phyloP scores from a whole-genome alignment of 2,113 vertebrate genomes.

The Mesembrinibis cayennensis region DNA sequence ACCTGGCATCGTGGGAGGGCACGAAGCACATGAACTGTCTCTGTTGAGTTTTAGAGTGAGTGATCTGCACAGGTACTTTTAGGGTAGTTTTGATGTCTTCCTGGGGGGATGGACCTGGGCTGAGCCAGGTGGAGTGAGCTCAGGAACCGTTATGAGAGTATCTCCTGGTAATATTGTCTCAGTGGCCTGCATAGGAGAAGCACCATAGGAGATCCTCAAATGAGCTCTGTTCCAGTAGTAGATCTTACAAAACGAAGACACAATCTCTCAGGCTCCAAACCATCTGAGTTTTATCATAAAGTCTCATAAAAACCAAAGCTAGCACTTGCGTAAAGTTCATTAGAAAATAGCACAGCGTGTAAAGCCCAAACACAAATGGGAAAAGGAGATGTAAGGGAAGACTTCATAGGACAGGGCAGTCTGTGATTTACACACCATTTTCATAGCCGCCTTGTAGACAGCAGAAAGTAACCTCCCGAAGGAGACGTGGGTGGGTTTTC shows the following conservation, averaged over 20 bases:
- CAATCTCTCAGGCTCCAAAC: background rate
- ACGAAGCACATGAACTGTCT: background rate
- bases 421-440: background rate
- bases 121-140: background rate
- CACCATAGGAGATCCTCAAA: accelerated
- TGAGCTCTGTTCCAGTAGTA: background rate
- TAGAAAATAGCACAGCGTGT: background rate
- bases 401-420: too few species aligned
- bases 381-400: background rate
- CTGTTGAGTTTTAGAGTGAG: background rate
- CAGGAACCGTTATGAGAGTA: background rate
- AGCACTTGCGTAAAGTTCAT: background rate
- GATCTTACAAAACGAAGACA: background rate
- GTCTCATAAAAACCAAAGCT: background rate
- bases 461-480: background rate
- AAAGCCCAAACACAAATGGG: background rate
- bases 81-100: background rate
- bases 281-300: background rate
- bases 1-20: background rate
- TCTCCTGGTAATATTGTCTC: background rate
- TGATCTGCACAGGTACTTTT: background rate
- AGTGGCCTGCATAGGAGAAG: background rate
- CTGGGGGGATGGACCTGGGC: background rate
- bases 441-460: background rate
- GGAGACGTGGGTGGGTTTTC: background rate